These are phyloP conservation scores for Conus ventricosus DNA, from an alignment of 1,140 invertebrate genomes.

Conservation along the genomic window DNA sequence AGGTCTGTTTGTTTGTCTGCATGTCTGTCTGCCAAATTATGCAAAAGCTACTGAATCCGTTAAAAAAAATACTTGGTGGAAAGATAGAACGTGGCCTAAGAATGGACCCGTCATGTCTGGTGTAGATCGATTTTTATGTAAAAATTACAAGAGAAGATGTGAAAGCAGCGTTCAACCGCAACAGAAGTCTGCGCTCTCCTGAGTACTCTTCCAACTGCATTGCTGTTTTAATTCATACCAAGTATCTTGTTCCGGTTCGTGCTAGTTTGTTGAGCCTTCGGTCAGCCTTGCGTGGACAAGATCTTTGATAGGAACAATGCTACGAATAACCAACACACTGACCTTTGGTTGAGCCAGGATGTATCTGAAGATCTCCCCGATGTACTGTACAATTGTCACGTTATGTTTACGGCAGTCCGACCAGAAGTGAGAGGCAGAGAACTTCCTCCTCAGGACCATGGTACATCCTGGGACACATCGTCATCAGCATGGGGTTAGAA, in stretches of 20 bases:
- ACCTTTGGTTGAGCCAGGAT: constrained; percentile 81
- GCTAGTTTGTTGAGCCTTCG: neutral
- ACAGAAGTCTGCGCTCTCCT: too few relatives aligned
- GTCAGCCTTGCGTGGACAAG: neutral
- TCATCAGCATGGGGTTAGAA: neutral
- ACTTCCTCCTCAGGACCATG: constrained; percentile 61
- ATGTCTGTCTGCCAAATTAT: too few relatives aligned
- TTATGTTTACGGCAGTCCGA: constrained; percentile 63
- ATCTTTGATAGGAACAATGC: neutral
- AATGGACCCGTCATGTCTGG: too few relatives aligned
- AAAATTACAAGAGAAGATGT: too few relatives aligned
- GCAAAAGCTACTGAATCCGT: too few relatives aligned
- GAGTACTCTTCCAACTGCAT: too few relatives aligned
- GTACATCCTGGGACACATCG: constrained; percentile 56
- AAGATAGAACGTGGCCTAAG: too few relatives aligned
- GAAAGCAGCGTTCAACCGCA: too few relatives aligned
- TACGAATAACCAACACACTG: constrained; percentile 7
- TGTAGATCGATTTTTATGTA: too few relatives aligned
- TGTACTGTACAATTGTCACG: constrained; percentile 83
- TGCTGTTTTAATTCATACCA: too few relatives aligned
- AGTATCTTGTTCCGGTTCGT: neutral
- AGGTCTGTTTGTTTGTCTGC: too few relatives aligned
- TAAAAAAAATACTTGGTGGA: too few relatives aligned
- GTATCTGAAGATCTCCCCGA: constrained; percentile 98
- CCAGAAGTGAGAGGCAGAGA: constrained; percentile 67